Conservation (phyloP, 2,113 vertebrate species). For the Ageneiosus marmoratus region DNA sequence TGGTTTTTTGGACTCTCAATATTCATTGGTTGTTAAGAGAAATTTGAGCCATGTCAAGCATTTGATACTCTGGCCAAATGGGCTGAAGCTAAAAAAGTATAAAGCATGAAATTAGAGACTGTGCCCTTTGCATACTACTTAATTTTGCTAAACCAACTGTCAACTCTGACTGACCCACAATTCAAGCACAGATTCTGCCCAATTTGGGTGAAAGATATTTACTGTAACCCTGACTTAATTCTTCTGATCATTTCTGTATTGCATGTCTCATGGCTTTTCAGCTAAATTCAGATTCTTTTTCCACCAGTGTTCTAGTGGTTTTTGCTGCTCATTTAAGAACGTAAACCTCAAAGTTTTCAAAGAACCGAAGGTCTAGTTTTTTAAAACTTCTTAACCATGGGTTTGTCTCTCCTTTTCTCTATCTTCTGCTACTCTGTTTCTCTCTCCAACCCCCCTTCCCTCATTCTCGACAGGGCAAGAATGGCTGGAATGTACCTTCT, state of each 20-base stretch:
- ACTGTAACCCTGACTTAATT: background rate
- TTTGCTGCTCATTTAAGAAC: conserved; percentile 43
- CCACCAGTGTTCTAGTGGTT: conserved; percentile 19
- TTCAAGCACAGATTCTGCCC: background rate
- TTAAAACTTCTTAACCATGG: conserved; percentile 41
- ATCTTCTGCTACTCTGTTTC: conserved; percentile 33
- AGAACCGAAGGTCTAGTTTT: conserved; percentile 32
- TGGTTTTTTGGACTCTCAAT: background rate
- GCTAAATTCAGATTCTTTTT: conserved; percentile 43
- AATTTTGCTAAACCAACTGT: conserved; percentile 1
- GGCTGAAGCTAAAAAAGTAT: background rate
- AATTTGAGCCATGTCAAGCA: background rate
- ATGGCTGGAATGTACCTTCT: conserved; percentile 53
- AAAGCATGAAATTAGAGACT: conserved; percentile 16
- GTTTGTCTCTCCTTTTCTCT: conserved; percentile 18
- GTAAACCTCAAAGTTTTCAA: conserved; percentile 43
- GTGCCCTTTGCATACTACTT: background rate
- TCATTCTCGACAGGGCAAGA: conserved; percentile 46
- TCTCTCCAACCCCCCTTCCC: background rate
- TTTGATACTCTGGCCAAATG: background rate
- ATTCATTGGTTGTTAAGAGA: conserved; percentile 2
- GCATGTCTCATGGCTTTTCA: conserved; percentile 40
- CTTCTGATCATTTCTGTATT: conserved; percentile 18
- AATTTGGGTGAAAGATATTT: background rate
- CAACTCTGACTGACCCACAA: background rate